Percentiles rank a stretch among this genome's conserved stretches.
These are phyloP conservation scores for Artemia sinica DNA, from an alignment of 2,888 invertebrate genomes.

Conservation along the genomic window DNA sequence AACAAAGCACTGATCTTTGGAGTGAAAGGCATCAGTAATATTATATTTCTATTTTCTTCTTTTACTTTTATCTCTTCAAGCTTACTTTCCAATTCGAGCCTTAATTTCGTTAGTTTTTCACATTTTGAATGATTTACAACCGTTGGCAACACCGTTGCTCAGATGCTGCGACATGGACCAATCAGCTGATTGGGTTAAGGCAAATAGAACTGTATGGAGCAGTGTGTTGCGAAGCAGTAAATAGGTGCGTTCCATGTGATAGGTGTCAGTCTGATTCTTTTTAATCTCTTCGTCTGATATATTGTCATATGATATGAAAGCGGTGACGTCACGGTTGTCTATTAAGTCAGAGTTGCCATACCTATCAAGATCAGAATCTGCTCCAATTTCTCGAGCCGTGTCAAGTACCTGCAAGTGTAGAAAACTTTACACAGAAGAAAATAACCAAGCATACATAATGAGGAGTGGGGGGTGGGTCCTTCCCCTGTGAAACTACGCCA, in stretches of 20 bases:
- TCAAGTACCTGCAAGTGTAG: slow-evolving; percentile 32
- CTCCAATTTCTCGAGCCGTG: slow-evolving; percentile 40
- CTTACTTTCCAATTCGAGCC: background rate
- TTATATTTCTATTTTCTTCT: background rate
- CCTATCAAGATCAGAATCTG: slow-evolving; percentile 42
- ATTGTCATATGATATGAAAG: slow-evolving; percentile 48
- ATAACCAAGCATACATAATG: background rate
- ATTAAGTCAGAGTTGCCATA: slow-evolving; percentile 41
- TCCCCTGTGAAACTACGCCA: background rate
- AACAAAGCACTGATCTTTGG: background rate
- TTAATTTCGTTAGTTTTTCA: background rate
- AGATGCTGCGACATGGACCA: slow-evolving; percentile 8
- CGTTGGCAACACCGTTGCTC: slow-evolving; percentile 21
- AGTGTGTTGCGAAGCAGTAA: slow-evolving; percentile 32
- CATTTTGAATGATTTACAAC: slow-evolving; percentile 13
- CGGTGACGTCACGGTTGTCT: slow-evolving; percentile 60
- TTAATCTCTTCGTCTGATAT: slow-evolving; percentile 27
- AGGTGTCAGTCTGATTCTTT: slow-evolving; percentile 23
- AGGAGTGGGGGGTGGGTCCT: background rate
- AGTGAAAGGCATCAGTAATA: background rate
- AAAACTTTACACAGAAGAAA: slow-evolving; percentile 20
- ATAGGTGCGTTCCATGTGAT: slow-evolving; percentile 30
- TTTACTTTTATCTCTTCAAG: background rate
- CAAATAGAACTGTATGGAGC: slow-evolving; percentile 30
- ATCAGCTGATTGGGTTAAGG: slow-evolving; percentile 24